Conservation (phyloP, 2,113 vertebrate species). For the Rhinopomastus cyanomelas region DNA sequence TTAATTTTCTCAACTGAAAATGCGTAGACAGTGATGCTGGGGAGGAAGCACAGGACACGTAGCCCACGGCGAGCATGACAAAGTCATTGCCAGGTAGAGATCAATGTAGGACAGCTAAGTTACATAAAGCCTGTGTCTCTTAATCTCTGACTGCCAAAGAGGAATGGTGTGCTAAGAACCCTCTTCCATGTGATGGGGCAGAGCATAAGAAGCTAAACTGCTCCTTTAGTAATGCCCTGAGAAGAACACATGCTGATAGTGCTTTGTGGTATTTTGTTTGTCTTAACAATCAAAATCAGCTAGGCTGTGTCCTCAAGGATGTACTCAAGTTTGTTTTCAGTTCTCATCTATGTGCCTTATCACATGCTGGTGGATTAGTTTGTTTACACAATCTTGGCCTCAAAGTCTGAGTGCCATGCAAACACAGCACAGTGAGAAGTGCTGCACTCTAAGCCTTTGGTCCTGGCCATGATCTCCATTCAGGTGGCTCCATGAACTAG, state of each 20-base stretch:
- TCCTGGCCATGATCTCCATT: not conserved
- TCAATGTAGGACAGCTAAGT: conserved; percentile 15
- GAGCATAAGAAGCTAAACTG: not conserved
- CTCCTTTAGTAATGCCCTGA: not conserved
- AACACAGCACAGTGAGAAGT: not conserved
- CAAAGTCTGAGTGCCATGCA: not conserved
- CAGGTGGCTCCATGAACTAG: not conserved
- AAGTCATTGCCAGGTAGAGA: conserved; percentile 33
- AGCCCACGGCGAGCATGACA: not conserved
- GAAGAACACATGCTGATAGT: not conserved
- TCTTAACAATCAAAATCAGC: not conserved
- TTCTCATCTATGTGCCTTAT: not conserved
- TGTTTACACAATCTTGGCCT: not conserved
- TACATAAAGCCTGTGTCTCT: not conserved
- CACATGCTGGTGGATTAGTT: not conserved
- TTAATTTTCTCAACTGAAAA: conserved; percentile 42
- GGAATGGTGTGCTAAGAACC: not conserved
- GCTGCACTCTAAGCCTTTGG: not conserved
- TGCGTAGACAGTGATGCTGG: not conserved
- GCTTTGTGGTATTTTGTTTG: not conserved
- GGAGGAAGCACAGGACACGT: conserved; percentile 8
- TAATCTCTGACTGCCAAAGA: not conserved
- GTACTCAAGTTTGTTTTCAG: not conserved
- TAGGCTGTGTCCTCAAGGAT: not conserved
- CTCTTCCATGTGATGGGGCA: not conserved